A percentile compares a stretch with the other conserved stretches of the same genome.
Conservation (phyloP, 2,797 vertebrate species). For the Tiaroga cobitis region DNA sequence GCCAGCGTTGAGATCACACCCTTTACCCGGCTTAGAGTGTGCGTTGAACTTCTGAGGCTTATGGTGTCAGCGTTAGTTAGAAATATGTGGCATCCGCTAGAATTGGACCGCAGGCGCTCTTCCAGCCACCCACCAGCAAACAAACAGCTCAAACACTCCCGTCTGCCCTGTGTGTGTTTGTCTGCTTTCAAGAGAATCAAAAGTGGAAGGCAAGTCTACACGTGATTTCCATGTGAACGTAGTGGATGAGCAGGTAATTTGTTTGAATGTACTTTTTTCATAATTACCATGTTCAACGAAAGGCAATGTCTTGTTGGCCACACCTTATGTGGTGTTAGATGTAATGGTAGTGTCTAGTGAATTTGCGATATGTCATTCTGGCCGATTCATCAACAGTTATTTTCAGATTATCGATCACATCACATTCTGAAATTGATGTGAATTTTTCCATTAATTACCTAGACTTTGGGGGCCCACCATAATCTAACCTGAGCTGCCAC, state of each 20-base stretch:
- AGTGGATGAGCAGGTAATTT: neutral
- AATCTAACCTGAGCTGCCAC: neutral
- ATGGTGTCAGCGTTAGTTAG: slow-evolving; percentile 45
- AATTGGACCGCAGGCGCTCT: neutral
- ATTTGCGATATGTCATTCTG: neutral
- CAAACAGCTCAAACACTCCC: neutral
- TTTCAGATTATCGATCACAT: neutral
- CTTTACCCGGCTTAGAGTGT: slow-evolving; percentile 64
- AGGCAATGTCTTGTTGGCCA: neutral
- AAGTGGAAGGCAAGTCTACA: neutral
- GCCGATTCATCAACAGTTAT: too few species aligned
- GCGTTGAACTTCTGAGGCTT: slow-evolving; percentile 71
- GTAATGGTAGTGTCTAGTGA: neutral
- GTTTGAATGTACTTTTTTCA: neutral
- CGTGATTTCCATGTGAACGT: neutral
- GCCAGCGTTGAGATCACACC: slow-evolving; percentile 30
- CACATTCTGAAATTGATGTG: neutral
- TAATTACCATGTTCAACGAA: neutral
- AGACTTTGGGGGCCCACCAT: neutral
- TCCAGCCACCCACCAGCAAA: slow-evolving; percentile 5
- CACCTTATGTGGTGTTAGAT: neutral
- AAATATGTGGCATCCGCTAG: neutral
- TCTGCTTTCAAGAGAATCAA: slow-evolving; percentile 13
- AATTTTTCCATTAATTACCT: too few species aligned
- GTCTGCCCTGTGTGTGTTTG: slow-evolving; percentile 1